A percentile compares a stretch with the other conserved stretches of the same genome.
phyloP scores from a whole-genome alignment of 2,113 vertebrate genomes.

The Eonycteris spelaea region DNA sequence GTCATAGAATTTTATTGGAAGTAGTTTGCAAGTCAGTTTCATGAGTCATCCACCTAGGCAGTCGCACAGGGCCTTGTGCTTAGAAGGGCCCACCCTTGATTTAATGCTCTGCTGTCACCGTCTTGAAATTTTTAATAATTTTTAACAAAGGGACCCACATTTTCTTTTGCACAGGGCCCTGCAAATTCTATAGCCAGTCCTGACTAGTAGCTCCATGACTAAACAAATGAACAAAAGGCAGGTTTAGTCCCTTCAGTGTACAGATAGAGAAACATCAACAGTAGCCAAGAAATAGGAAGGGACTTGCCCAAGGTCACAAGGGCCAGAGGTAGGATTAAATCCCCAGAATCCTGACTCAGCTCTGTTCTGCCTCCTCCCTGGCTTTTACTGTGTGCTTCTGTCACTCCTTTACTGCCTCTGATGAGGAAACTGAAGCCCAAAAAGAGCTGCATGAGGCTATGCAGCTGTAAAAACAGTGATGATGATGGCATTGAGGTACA shows the following conservation, averaged over 20 bases:
- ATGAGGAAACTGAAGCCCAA: background rate
- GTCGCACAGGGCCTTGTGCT: background rate
- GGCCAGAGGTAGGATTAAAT: background rate
- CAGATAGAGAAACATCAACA: background rate
- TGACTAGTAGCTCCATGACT: background rate
- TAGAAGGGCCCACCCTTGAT: background rate
- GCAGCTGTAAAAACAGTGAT: background rate
- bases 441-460: background rate
- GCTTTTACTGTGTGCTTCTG: background rate
- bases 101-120: background rate
- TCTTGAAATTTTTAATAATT: background rate
- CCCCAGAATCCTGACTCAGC: background rate
- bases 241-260: background rate
- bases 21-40: background rate
- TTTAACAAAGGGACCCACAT: background rate
- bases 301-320: background rate
- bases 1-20: background rate
- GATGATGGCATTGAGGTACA: background rate
- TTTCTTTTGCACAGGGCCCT: background rate
- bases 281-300: constrained; percentile 10
- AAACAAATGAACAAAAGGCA: background rate
- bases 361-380: background rate
- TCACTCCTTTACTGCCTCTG: background rate
- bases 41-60: background rate
- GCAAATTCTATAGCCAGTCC: background rate